Percentiles rank a stretch among this genome's conserved stretches.
These are phyloP conservation scores for Tyrannus savana DNA, from an alignment of 2,113 vertebrate species.

Conservation along the genomic window DNA sequence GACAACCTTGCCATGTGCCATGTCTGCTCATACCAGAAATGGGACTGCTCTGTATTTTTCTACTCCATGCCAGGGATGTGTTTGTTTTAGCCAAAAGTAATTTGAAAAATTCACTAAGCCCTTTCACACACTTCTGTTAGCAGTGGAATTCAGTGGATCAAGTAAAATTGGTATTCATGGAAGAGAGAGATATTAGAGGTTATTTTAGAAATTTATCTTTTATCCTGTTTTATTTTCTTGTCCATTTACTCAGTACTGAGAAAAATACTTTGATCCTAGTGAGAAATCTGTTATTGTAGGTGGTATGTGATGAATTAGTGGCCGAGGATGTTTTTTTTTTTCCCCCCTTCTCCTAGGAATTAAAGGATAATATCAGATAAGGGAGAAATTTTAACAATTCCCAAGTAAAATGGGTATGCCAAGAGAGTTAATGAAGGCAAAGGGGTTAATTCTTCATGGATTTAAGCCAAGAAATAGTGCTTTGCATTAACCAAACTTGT, in stretches of 20 bases:
- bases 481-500: neutral
- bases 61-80: neutral
- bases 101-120: neutral
- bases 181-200: neutral
- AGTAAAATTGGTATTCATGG: neutral
- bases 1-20: neutral
- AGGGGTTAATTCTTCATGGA: neutral
- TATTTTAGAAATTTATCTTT: neutral
- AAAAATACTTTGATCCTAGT: neutral
- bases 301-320: neutral
- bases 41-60: neutral
- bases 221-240: neutral
- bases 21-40: neutral
- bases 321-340: neutral
- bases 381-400: neutral
- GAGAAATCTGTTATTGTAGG: neutral
- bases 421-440: neutral
- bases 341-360: neutral
- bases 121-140: neutral
- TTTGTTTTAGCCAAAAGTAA: neutral
- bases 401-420: neutral
- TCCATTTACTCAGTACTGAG: neutral
- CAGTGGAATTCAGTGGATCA: neutral
- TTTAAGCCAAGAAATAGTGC: neutral
- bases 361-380: neutral